These are phyloP conservation scores for Halcyon leucocephala DNA, from an alignment of 2,797 vertebrate species.

Conservation along the genomic window DNA sequence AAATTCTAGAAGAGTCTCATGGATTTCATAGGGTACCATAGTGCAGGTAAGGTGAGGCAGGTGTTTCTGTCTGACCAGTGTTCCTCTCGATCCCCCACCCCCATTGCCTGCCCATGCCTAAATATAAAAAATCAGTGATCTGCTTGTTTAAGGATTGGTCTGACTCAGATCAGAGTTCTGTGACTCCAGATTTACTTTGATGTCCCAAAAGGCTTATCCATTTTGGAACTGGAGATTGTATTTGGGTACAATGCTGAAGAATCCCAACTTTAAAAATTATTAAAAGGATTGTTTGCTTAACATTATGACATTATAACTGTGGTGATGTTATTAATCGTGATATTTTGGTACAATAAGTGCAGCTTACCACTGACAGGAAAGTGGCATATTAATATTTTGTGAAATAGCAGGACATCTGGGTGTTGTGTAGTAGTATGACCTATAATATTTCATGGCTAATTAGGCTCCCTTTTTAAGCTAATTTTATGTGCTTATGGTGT, in stretches of 20 bases:
- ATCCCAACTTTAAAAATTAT: not conserved
- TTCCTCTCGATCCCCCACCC: not conserved
- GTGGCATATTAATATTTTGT: slow-evolving; percentile 10
- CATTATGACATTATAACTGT: not conserved
- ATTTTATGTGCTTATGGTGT: slow-evolving; percentile 8
- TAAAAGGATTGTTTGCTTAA: not conserved
- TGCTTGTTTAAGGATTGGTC: not conserved
- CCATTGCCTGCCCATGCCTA: not conserved
- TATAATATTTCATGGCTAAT: slow-evolving; percentile 19
- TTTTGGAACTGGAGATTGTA: not conserved
- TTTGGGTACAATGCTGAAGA: not conserved
- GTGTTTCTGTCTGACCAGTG: not conserved
- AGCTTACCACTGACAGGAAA: not conserved
- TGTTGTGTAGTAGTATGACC: not conserved
- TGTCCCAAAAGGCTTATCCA: not conserved
- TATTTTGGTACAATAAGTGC: not conserved
- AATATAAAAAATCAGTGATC: not conserved
- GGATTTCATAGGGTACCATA: not conserved
- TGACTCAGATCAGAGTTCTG: not conserved
- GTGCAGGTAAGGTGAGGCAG: not conserved
- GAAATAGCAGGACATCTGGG: not conserved
- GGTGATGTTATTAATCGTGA: not conserved
- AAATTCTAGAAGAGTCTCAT: not conserved
- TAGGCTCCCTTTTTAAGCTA: slow-evolving; percentile 4
- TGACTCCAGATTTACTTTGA: not conserved